phyloP scores from a whole-genome alignment of 2,888 invertebrate genomes.

The Clepsis dumicolana region DNA sequence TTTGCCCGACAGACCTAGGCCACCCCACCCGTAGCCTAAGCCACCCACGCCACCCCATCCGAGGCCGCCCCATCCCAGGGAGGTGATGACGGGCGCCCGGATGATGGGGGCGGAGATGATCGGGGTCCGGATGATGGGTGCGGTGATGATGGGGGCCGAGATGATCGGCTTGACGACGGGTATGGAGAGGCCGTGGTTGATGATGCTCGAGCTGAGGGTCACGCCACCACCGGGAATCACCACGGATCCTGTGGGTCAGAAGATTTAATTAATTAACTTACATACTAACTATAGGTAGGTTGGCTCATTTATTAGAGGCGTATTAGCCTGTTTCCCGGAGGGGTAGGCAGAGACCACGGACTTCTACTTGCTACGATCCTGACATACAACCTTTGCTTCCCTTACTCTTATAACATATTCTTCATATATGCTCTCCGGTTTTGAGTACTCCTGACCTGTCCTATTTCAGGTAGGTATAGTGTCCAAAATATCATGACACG shows the following conservation, averaged over 20 bases:
- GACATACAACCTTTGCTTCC: no score
- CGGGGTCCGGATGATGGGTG: constrained; percentile 54
- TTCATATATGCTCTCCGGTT: no score
- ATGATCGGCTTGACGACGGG: constrained; percentile 52
- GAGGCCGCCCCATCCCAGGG: constrained; percentile 32
- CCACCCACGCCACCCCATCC: constrained; percentile 43
- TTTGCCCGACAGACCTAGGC: constrained; percentile 48
- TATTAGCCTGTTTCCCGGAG: no score
- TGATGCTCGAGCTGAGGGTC: constrained; percentile 61
- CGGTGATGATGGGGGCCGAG: constrained; percentile 48
- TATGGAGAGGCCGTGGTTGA: constrained; percentile 68
- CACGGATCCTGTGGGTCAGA: constrained; percentile 48
- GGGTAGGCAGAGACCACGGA: no score
- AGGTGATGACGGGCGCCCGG: constrained; percentile 46
- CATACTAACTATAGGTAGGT: not conserved
- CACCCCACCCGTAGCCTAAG: constrained; percentile 42
- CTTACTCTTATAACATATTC: no score
- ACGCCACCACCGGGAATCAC: constrained; percentile 55
- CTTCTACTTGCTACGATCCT: no score
- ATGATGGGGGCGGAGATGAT: constrained; percentile 50
- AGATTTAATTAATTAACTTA: not conserved
- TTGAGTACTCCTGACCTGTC: no score
- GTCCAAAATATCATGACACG: no score
- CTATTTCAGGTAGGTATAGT: no score
- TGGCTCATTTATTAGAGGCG: not conserved